phyloP scores from a whole-genome alignment of 2,888 invertebrate species.

The Ennomos fuscantarius region DNA sequence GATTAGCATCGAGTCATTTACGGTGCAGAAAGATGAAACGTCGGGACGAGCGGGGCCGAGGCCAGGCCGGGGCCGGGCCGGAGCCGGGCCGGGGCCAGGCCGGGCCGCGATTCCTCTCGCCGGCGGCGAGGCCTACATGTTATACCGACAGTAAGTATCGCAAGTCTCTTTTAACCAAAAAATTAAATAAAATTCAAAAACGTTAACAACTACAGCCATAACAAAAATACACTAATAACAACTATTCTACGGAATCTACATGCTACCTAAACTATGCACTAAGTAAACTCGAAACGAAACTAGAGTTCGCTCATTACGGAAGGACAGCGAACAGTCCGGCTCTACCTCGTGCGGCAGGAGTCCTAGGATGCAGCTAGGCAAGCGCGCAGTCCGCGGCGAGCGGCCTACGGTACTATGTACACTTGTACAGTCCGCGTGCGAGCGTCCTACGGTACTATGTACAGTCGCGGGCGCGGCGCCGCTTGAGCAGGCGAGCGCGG shows the following conservation, averaged over 20 bases:
- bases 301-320: conserved; percentile 78
- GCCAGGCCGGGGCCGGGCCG: conserved; percentile 21
- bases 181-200: conserved; percentile 81
- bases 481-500: conserved; percentile 33
- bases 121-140: conserved; percentile 63
- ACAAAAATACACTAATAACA: conserved; percentile 83
- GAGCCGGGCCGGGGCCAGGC: conserved; percentile 29
- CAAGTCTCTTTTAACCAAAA: conserved; percentile 75
- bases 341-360: conserved; percentile 60
- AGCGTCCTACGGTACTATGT: no score
- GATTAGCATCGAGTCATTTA: conserved; percentile 76
- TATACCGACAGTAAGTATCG: conserved; percentile 58
- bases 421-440: conserved; percentile 67
- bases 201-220: conserved; percentile 84
- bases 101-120: conserved; percentile 38
- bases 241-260: conserved; percentile 82
- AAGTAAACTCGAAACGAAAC: conserved; percentile 80
- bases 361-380: conserved; percentile 28
- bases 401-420: conserved; percentile 29
- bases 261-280: conserved; percentile 80
- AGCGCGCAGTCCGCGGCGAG: no score
- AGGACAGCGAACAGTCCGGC: conserved; percentile 61
- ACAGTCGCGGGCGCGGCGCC: conserved; percentile 67
- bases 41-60: conserved; percentile 38
- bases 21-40: conserved; percentile 57